Evolutionary conservation across 1,140 invertebrate species (phyloP).

Genomic region (Caenorhabditis latens): DNA sequence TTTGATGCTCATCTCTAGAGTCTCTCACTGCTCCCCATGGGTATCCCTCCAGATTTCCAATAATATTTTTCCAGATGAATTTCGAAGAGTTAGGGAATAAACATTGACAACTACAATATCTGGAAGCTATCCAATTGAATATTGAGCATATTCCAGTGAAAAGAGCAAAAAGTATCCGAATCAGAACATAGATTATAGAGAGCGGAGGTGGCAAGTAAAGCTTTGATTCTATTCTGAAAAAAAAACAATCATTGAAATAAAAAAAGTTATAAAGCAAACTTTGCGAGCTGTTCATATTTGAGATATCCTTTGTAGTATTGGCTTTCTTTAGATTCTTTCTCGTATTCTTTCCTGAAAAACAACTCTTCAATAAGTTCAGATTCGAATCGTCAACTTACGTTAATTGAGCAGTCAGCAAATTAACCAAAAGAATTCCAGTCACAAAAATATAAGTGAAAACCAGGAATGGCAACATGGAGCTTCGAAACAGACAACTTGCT

Average conservation of each 20-base stretch:
- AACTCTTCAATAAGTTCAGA: not conserved
- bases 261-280: not conserved
- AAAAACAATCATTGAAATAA: not conserved
- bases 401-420: slow-evolving; percentile 32
- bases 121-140: not conserved
- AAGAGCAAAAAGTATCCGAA: not conserved
- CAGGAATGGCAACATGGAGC: not conserved
- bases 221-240: slow-evolving; percentile 32
- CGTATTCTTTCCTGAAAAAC: slow-evolving; percentile 28
- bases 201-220: slow-evolving; percentile 3
- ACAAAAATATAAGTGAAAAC: slow-evolving; percentile 45
- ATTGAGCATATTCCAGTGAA: not conserved
- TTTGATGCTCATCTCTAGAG: not conserved
- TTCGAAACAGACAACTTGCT: slow-evolving; percentile 35
- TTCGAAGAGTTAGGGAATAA: not conserved
- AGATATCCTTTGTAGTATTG: slow-evolving; percentile 33
- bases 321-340: slow-evolving; percentile 24
- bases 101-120: not conserved
- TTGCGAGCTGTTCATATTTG: slow-evolving; percentile 27
- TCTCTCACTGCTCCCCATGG: slow-evolving; percentile 3
- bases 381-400: not conserved
- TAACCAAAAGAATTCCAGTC: not conserved
- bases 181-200: not conserved
- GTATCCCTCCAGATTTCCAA: not conserved
- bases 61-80: not conserved